Conservation (phyloP, 1,140 invertebrate species). For the Littorina saxatilis region DNA sequence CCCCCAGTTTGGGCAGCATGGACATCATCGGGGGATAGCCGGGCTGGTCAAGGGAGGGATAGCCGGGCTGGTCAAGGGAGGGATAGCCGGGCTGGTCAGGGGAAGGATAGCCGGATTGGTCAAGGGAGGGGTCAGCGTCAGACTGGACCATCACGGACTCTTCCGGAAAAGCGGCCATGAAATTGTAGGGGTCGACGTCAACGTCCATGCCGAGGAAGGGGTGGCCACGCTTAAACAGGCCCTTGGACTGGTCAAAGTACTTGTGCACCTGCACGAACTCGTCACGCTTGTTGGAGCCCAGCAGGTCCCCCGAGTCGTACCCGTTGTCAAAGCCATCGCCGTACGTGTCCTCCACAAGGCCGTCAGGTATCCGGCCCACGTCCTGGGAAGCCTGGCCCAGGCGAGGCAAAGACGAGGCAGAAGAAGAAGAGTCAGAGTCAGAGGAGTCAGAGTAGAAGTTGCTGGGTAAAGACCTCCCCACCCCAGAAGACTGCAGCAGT, state of each 20-base stretch:
- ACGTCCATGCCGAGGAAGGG: slow-evolving; percentile 20
- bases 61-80: too few species aligned
- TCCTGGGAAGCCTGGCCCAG: background rate
- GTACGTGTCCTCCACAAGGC: background rate
- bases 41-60: background rate
- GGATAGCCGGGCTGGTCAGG: background rate
- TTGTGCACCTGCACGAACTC: slow-evolving; percentile 66
- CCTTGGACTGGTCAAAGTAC: slow-evolving; percentile 64
- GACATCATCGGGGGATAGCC: background rate
- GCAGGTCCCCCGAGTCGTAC: background rate
- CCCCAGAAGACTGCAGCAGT: slow-evolving; percentile 27
- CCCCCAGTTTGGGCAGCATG: background rate
- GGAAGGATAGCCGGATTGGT: background rate
- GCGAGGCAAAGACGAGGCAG: background rate
- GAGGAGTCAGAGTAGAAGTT: background rate
- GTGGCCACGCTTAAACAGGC: slow-evolving; percentile 53
- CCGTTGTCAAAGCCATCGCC: background rate
- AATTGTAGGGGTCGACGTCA: slow-evolving; percentile 22
- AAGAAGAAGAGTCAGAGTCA: background rate
- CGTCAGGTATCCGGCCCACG: background rate
- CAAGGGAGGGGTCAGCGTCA: background rate
- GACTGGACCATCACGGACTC: background rate
- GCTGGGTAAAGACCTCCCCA: background rate
- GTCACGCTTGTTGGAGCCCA: slow-evolving; percentile 62
- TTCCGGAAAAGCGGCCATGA: slow-evolving; percentile 22